Conservation (phyloP, 2,888 invertebrate species). For the Drosophila nr. medialis region DNA sequence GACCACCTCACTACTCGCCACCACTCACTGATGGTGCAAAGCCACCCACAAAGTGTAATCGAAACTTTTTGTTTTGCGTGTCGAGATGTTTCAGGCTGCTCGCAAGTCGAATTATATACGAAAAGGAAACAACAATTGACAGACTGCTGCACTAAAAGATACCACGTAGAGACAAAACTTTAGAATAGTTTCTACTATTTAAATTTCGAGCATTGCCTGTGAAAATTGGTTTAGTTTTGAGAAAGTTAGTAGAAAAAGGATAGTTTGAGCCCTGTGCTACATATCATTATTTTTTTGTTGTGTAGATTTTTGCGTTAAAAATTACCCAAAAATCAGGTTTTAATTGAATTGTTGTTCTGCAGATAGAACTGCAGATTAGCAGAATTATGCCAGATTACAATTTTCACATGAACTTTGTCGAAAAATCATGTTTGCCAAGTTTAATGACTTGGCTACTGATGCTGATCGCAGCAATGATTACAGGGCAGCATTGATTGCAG, state of each 20-base stretch:
- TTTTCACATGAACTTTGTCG: neutral
- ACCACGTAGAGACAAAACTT: neutral
- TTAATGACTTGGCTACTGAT: neutral
- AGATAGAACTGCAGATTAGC: neutral
- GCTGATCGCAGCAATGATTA: neutral
- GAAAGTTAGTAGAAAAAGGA: too few species aligned
- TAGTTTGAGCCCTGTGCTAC: too few species aligned
- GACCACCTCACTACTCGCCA: neutral
- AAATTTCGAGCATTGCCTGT: neutral
- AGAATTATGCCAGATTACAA: neutral
- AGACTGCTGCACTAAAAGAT: neutral
- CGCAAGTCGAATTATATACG: conserved; percentile 48
- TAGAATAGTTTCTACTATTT: neutral
- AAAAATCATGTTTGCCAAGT: neutral
- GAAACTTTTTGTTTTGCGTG: conserved; percentile 1
- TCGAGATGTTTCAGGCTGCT: conserved; percentile 19
- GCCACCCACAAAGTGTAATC: conserved; percentile 31
- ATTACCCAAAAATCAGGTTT: too few species aligned
- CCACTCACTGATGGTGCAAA: neutral
- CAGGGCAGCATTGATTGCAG: conserved; percentile 8
- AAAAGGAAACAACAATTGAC: neutral
- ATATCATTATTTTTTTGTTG: too few species aligned
- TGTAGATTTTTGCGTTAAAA: too few species aligned
- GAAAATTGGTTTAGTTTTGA: too few species aligned
- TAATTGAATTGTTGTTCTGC: too few species aligned